These are phyloP conservation scores for Periphyllus acericola DNA, from an alignment of 2,888 invertebrate species.

Conservation along the genomic window DNA sequence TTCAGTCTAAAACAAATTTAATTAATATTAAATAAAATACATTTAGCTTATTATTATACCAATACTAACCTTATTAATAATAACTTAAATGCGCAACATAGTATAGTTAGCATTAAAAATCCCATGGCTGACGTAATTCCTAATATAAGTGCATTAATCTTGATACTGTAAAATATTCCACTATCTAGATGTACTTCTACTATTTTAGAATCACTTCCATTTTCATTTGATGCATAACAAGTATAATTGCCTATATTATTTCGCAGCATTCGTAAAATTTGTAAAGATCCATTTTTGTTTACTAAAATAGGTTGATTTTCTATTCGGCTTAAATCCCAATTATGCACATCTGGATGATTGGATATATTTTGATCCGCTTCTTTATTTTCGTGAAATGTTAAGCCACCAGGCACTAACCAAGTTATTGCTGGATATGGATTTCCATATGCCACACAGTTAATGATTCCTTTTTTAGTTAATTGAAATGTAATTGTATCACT, in stretches of 20 bases:
- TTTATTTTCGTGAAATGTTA: slow-evolving; percentile 62
- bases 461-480: slow-evolving; percentile 63
- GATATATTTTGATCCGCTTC: slow-evolving; percentile 64
- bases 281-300: slow-evolving; percentile 79
- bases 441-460: slow-evolving; percentile 82
- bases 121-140: slow-evolving; percentile 82
- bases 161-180: slow-evolving; percentile 82
- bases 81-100: slow-evolving; percentile 66
- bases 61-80: slow-evolving; percentile 46
- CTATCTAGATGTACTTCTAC: slow-evolving; percentile 87
- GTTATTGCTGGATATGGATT: slow-evolving; percentile 83
- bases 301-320: slow-evolving; percentile 74
- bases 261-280: slow-evolving; percentile 77
- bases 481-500: slow-evolving; percentile 19
- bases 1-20: slow-evolving; percentile 48
- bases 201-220: slow-evolving; percentile 80
- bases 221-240: slow-evolving; percentile 86
- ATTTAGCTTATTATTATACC: neutral
- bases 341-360: slow-evolving; percentile 75
- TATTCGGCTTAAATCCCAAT: slow-evolving; percentile 69
- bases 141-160: slow-evolving; percentile 83
- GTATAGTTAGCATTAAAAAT: slow-evolving; percentile 82
- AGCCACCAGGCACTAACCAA: slow-evolving; percentile 73
- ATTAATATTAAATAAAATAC: neutral
- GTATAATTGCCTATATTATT: slow-evolving; percentile 87